Base-by-base conservation (phyloP, 2,888 invertebrate genomes). In the Lumbricus terrestris region DNA sequence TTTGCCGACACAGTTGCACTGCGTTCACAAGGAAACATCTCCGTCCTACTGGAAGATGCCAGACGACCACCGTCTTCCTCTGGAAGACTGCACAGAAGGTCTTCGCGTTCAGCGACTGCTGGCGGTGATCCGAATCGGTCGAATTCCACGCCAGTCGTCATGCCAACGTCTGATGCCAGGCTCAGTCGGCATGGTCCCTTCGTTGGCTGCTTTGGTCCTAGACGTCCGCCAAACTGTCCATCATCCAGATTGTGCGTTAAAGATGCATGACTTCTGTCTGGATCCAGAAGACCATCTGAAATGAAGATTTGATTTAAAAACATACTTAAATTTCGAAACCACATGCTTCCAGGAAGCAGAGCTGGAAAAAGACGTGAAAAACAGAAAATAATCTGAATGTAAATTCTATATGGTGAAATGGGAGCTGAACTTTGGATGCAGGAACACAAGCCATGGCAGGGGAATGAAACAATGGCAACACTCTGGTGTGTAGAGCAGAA, bases 91-190 rank as follows among this genome's bases (percentile, higher is more conserved):
- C 69, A 69, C 69, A 69, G 69, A n/a, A 37, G 35, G 85, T 85
- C 85, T 4, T 85, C 85, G 16, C 37, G 85, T 37, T 37, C 37
- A 20, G 35, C 18, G 20, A 37, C 85, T 35, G 85, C 33, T 20
- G 83, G 34, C 16, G 85, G 37, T 37, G 85, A 85, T 35, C 85
- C 85, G 16, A 85, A 85, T 37, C 85, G 85, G 85, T 85, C 85
- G 16, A 85, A 85, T 29, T 85, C 85, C 5, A 85, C 85, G 15
- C 35, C 85, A n/a, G 69, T 69, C 69, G 69, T 69, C 69, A 69
- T 69, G 69, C 29, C 69, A 23, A 47, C 23, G 69, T 69, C 69
- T 69, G 69, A 69, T 69, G 69, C 29, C 69, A 69, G 2, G 11
- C 69, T 37, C 85, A 85, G 85, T 20, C 85, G 85, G 35, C 37